Base-by-base conservation (phyloP, 2,113 vertebrate species). In the Seriola dumerili region DNA sequence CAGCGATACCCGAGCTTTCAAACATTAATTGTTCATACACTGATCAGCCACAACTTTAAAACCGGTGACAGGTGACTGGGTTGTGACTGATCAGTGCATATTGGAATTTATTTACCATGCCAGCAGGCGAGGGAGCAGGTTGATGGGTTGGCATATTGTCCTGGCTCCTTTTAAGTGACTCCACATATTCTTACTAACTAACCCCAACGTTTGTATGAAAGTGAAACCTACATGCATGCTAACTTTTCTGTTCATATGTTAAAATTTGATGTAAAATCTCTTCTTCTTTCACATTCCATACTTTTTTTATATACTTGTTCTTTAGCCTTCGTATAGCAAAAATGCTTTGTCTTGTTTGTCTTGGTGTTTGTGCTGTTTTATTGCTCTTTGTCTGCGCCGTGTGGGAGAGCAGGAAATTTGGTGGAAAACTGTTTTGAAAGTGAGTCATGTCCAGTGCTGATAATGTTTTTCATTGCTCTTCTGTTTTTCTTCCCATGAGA, bases 1-100 rank as follows among this genome's bases (percentile, higher is more conserved):
- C 61, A 23, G 23, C 0, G 67, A 81, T 64, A 36, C 38, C 58
- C 4, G 4, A 76, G 83, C 78, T 62, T 77, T 85, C 36, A 72
- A 58, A 77, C 72, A 76, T 66, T 50, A 72, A 75, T 67, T 80
- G 66, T 81, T 86, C 72, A 83, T 80, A 66, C 40, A 42, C 40
- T 3, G 10, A 11, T 42, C 40, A 10, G 40, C 40, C 10, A 42
- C 40, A 42, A 10, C 40, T 42, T n/a, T n/a, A n/a, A n/a, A n/a
- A n/a, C n/a, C n/a, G n/a, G n/a, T n/a, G n/a, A n/a, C n/a, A n/a
- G 40, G 8, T 40, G 2, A 40, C 40, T 9, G 40, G 34, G 34
- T 34, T 34, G 34, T 36, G 34, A 6, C 34, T 36, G 34, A 36
- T 36, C 4, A 2, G 4, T 5, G 34, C 40, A 42, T 75, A 82